phyloP scores from a whole-genome alignment of 2,113 vertebrate genomes.

The Deroptyus accipitrinus region DNA sequence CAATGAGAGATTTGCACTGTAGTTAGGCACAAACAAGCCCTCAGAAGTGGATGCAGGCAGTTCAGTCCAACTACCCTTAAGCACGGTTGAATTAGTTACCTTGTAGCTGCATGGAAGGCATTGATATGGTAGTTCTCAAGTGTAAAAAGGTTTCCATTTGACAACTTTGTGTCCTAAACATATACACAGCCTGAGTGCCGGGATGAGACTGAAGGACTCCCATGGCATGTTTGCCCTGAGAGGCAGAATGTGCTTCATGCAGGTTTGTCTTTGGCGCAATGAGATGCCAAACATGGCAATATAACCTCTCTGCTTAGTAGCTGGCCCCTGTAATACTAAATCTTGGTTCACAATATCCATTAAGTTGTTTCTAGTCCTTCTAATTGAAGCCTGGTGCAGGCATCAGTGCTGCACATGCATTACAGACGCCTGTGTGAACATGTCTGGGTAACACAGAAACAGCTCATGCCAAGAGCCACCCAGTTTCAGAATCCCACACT shows the following conservation, averaged over 20 bases:
- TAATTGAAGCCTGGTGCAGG: neutral
- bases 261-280: neutral
- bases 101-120: neutral
- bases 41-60: neutral
- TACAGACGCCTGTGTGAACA: neutral
- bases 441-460: neutral
- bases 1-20: neutral
- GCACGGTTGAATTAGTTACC: neutral
- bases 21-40: neutral
- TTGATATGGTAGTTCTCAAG: neutral
- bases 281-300: neutral
- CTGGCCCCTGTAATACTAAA: neutral
- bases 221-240: neutral
- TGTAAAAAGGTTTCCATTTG: neutral
- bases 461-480: neutral
- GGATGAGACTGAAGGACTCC: neutral
- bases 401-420: neutral
- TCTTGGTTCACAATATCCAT: neutral
- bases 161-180: neutral
- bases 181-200: neutral
- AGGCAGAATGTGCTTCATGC: neutral
- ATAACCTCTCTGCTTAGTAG: neutral
- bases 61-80: neutral
- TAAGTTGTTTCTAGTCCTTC: neutral
- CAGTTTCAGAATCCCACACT: neutral